Base-by-base conservation (phyloP, 2,888 invertebrate genomes). In the Tetheella fluctuosa region DNA sequence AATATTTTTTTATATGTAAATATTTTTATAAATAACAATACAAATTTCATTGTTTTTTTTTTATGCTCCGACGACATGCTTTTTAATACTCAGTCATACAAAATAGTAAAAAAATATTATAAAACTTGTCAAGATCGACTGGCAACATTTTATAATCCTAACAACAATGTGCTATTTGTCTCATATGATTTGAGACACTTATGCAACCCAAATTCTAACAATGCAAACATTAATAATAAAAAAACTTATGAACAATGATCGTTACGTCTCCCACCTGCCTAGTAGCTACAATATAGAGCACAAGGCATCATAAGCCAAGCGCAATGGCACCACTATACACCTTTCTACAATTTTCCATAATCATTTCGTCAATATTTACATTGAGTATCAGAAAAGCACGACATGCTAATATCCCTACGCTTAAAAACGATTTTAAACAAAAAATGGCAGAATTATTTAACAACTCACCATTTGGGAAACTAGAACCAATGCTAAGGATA, bases 1-100 rank as follows among this genome's bases (percentile, higher is more conserved):
- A 6, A 54, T 54, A 34, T 55, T 34, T 55, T 55, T 55, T n/a
- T n/a, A 4, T 54, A 54, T 55, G 37, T 10, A 10, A 3, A 54
- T 1, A 12, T 54, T 54, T 54, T 54, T 54, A 34, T 54, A 28
- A 54, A 28, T n/a, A 17, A 28, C 2, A 54, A 0, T 17, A 0
- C n/a, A n/a, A n/a, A 8, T n/a, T 17, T 17, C 0, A 42, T 42
- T 4, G 1, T n/a, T n/a, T 42, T 42, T 42, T 42, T 6, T 4
- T 42, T 42, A 42, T 42, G 39, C 5, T 42, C 17, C 39, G 5
- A 6, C 5, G 17, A n/a, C 2, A 42, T 37, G 6, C 5, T n/a
- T 39, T 7, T 39, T 34, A 8, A 34, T 12, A 34, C 8, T 7
- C 2, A 8, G 6, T 25, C 6, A 12, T 8, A 8, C 13, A 34